These are phyloP conservation scores for Denticeps clupeoides DNA, from an alignment of 2,797 vertebrate species.

Conservation along the genomic window DNA sequence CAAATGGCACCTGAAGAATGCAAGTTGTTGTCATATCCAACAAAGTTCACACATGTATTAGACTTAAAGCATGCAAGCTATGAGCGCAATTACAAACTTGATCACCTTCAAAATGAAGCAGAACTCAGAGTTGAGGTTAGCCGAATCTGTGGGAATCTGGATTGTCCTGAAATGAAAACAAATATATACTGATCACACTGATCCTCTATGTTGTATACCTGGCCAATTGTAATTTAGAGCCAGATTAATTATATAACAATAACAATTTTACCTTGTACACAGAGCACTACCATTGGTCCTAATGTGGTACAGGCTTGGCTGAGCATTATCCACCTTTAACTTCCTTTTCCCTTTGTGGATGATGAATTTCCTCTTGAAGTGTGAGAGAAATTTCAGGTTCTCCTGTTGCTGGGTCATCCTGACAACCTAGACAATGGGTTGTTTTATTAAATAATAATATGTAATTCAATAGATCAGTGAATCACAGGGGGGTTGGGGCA, in stretches of 20 bases:
- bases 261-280: conserved; percentile 88
- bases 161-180: conserved; percentile 73
- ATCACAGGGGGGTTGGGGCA: neutral
- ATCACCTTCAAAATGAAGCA: conserved; percentile 94
- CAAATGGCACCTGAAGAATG: conserved; percentile 80
- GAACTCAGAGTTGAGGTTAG: conserved; percentile 90
- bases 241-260: neutral
- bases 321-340: conserved; percentile 62
- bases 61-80: neutral
- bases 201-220: too few relatives aligned
- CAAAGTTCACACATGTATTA: neutral
- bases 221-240: too few relatives aligned
- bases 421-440: conserved; percentile 92
- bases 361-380: conserved; percentile 97
- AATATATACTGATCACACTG: too few relatives aligned
- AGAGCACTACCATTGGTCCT: conserved; percentile 92
- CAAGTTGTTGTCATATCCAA: neutral
- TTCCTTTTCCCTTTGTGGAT: conserved; percentile 93
- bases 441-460: too few relatives aligned
- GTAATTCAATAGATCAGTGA: neutral
- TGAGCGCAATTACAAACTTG: neutral
- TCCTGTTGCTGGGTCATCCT: conserved; percentile 99
- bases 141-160: conserved; percentile 83
- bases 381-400: conserved; percentile 94
- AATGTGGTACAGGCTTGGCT: conserved; percentile 93